Evolutionary conservation across 2,888 invertebrate species (phyloP).

Genomic region (Platycnemis pennipes): DNA sequence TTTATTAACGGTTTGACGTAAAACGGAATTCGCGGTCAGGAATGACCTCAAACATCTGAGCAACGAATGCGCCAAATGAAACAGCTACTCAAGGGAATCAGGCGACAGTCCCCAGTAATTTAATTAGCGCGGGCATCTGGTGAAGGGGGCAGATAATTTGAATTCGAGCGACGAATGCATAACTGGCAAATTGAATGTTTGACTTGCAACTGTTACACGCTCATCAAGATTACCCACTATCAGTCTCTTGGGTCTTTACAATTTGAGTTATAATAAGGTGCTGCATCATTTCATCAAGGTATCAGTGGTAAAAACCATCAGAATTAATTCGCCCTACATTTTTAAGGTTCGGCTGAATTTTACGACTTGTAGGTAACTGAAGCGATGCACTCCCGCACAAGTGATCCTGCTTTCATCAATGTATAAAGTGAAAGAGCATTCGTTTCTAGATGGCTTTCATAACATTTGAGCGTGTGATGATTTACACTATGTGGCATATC

Average conservation of each 20-base stretch:
- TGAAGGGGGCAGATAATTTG: not conserved
- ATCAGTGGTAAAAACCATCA: too few relatives aligned
- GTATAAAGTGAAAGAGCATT: too few relatives aligned
- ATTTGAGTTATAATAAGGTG: too few relatives aligned
- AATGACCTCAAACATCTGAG: not conserved
- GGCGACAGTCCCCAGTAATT: not conserved
- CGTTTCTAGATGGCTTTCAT: too few relatives aligned
- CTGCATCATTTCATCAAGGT: too few relatives aligned
- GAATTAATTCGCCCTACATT: too few relatives aligned
- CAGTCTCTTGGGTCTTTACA: not conserved
- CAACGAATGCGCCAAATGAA: not conserved
- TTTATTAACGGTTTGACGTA: slow-evolving; percentile 26
- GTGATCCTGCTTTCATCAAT: too few relatives aligned
- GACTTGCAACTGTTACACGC: not conserved
- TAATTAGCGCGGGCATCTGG: not conserved
- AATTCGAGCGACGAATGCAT: slow-evolving; percentile 24
- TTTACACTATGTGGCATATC: too few relatives aligned
- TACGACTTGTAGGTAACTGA: too few relatives aligned
- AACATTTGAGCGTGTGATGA: too few relatives aligned
- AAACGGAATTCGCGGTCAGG: slow-evolving; percentile 23
- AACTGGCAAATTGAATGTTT: slow-evolving; percentile 28
- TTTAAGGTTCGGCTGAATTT: too few relatives aligned
- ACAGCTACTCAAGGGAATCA: slow-evolving; percentile 26
- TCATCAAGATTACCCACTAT: not conserved
- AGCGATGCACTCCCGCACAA: too few relatives aligned